These are phyloP conservation scores for Cheilosia pagana DNA, from an alignment of 2,888 invertebrate genomes.

Conservation along the genomic window DNA sequence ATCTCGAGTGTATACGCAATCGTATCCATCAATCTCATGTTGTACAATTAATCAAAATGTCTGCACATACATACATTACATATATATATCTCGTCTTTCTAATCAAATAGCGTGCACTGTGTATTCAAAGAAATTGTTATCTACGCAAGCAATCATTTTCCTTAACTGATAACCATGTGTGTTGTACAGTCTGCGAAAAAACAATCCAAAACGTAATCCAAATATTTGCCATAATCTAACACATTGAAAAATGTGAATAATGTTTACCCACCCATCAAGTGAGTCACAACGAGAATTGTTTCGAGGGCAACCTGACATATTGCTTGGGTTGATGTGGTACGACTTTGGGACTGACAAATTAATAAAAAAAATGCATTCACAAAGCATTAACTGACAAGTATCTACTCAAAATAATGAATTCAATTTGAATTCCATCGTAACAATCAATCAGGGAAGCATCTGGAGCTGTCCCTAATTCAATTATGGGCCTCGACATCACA, in stretches of 20 bases:
- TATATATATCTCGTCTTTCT: not conserved
- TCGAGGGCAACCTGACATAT: not conserved
- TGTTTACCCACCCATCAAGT: not conserved
- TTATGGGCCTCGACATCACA: too few relatives aligned
- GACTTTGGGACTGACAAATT: not conserved
- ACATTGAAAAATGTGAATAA: not conserved
- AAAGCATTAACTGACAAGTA: too few relatives aligned
- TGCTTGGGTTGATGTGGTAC: not conserved
- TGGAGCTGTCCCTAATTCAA: too few relatives aligned
- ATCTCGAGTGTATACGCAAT: not conserved
- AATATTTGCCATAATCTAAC: not conserved
- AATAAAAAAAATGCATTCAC: not conserved
- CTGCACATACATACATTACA: not conserved
- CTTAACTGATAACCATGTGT: too few relatives aligned
- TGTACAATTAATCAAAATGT: not conserved
- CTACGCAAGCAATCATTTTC: too few relatives aligned
- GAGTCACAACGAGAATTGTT: not conserved
- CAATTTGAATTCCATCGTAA: too few relatives aligned
- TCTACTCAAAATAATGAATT: too few relatives aligned
- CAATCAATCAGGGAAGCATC: too few relatives aligned
- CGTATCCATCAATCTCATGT: not conserved
- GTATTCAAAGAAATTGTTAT: too few relatives aligned
- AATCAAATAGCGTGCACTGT: not conserved
- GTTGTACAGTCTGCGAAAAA: not conserved
- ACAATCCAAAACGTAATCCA: not conserved